Evolutionary conservation across 1,140 invertebrate species (phyloP).

Genomic region (Zaprionus capensis): DNA sequence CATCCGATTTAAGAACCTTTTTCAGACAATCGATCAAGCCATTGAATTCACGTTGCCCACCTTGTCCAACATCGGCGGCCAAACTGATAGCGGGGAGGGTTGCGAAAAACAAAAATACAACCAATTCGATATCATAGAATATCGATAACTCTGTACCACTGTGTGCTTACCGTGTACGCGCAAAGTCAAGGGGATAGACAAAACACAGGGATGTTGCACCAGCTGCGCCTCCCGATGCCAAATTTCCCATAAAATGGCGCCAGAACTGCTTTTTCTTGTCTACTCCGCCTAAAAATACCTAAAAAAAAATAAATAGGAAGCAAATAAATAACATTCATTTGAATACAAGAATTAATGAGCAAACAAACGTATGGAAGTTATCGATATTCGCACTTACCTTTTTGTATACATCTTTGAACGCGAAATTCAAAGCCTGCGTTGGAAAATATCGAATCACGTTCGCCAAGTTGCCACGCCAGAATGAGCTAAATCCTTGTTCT

Average conservation of each 20-base stretch:
- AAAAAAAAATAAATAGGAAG: not conserved
- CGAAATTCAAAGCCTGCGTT: conserved; percentile 97
- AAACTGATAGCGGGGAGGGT: conserved; percentile 78
- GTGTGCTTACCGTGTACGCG: conserved; percentile 88
- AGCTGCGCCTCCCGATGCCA: conserved; percentile 96
- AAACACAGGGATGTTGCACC: conserved; percentile 96
- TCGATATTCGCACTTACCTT: conserved; percentile 80
- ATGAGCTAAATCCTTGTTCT: conserved; percentile 92
- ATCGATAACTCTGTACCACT: not conserved
- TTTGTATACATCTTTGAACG: conserved; percentile 96
- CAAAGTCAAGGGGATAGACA: conserved; percentile 97
- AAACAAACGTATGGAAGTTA: not conserved
- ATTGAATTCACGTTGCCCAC: conserved; percentile 91
- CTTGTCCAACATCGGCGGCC: conserved; percentile 93
- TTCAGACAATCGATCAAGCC: conserved; percentile 93
- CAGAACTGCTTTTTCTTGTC: conserved; percentile 94
- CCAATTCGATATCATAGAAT: not conserved
- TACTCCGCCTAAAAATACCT: conserved; percentile 86
- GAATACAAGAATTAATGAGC: not conserved
- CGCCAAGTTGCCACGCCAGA: conserved; percentile 97
- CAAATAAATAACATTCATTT: not conserved
- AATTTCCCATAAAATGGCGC: conserved; percentile 93
- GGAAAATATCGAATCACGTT: conserved; percentile 97
- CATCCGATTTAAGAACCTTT: conserved; percentile 95
- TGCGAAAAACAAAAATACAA: not conserved